phyloP scores from a whole-genome alignment of 2,797 vertebrate genomes.

The Linurgus olivaceus region DNA sequence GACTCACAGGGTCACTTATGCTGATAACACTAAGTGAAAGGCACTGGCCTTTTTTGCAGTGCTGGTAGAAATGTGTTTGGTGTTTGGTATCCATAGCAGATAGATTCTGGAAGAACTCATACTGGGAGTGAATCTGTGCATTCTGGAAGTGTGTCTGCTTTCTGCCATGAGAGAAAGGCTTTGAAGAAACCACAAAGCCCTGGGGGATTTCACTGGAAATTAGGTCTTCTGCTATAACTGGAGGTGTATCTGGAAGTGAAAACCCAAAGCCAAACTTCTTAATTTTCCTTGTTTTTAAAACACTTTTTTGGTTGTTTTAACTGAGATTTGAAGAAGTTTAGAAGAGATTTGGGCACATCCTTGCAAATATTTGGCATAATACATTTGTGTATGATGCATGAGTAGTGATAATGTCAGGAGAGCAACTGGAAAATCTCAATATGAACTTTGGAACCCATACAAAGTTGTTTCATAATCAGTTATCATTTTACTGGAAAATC shows the following conservation, averaged over 20 bases:
- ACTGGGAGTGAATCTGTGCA: neutral
- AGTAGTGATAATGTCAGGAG: neutral
- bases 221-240: neutral
- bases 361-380: neutral
- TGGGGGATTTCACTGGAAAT: neutral
- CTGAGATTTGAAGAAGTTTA: neutral
- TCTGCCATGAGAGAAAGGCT: neutral
- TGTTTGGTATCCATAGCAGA: conserved; percentile 40
- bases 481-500: neutral
- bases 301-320: neutral
- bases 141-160: neutral
- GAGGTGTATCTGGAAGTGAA: neutral
- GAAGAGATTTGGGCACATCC: neutral
- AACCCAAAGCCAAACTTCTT: neutral
- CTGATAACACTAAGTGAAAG: neutral
- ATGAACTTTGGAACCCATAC: neutral
- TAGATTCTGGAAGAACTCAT: neutral
- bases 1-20: neutral
- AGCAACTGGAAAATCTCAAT: neutral
- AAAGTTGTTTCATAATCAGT: neutral
- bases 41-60: neutral
- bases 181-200: neutral
- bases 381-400: neutral
- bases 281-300: neutral
- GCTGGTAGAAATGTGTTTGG: neutral